Evolutionary conservation across 1,140 invertebrate genomes (phyloP), one percentile per base, ranked within the genome.

Genomic region (Sminthurinus signatus): DNA sequence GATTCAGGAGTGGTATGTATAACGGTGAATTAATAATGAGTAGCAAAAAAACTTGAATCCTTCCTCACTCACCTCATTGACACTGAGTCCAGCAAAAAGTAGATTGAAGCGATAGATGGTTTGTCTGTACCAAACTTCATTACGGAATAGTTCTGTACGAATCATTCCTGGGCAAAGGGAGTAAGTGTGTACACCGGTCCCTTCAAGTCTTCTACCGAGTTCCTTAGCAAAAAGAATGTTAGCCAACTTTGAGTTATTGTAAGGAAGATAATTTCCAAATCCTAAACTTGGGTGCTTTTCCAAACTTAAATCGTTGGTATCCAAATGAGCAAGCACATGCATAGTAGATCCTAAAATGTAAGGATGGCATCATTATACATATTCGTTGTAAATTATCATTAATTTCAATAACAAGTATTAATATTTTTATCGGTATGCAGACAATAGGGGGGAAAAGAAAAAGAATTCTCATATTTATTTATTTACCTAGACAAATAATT

Each of bases 111-210:
- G 58, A 3, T 52, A 52, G 44, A 62, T 63, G n/a, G 65, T 32
- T 57, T 65, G 61, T 27, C 28, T 56, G 60, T 60, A 69, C 15
- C 55, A 54, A 0, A 58, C 19, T 19, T 62, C 44, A 67, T 81
- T 72, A 25, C 80, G 73, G 25, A 77, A 75, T 12, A 81, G 74
- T 3, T 78, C 75, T 3, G 81, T 80, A 39, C 75, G 75, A n/a
- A 78, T 77, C 52, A 81, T 75, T 3, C 81, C 81, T 19, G 66
- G 62, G 50, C 63, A 65, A 39, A 69, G 36, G 14, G 64, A 54
- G 46, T 70, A 67, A 0, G 57, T 61, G 2, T 25, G 59, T 2
- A 70, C 58, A 27, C 61, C 61, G 57, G 64, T 72, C 32, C 64
- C 77, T 60, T 75, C 51, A 2, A 75, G 59, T 27, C 69, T 70